Evolutionary conservation across 2,797 vertebrate species (phyloP).

Genomic region (Characodon lateralis): DNA sequence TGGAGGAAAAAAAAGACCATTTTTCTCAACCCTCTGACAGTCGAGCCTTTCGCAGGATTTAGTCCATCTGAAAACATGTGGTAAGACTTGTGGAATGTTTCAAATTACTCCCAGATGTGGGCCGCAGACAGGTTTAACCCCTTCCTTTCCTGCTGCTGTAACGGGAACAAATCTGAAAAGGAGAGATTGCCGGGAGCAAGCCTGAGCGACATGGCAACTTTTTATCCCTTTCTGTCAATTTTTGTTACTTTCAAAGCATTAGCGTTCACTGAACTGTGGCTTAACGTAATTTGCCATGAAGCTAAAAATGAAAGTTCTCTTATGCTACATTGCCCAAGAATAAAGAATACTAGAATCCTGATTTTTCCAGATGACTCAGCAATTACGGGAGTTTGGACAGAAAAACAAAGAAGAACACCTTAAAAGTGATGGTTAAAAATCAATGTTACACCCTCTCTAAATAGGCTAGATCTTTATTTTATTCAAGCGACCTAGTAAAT

Average conservation of each 20-base stretch:
- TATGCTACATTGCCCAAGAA: slow-evolving; percentile 76
- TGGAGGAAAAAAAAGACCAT: slow-evolving; percentile 67
- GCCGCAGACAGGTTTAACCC: slow-evolving; percentile 84
- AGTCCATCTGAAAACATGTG: slow-evolving; percentile 88
- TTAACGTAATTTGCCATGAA: slow-evolving; percentile 74
- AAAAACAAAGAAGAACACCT: slow-evolving; percentile 54
- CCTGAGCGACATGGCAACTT: slow-evolving; percentile 52
- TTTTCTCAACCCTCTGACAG: slow-evolving; percentile 84
- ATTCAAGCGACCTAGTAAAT: slow-evolving; percentile 32
- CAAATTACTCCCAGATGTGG: slow-evolving; percentile 88
- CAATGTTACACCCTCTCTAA: slow-evolving; percentile 38
- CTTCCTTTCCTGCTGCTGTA: slow-evolving; percentile 60
- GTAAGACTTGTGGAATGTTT: slow-evolving; percentile 88
- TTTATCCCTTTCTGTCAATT: slow-evolving; percentile 59
- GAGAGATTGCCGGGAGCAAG: slow-evolving; percentile 48
- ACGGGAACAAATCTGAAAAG: slow-evolving; percentile 41
- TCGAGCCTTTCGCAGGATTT: slow-evolving; percentile 83
- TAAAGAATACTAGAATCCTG: slow-evolving; percentile 62
- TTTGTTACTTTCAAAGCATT: slow-evolving; percentile 75
- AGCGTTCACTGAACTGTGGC: slow-evolving; percentile 66
- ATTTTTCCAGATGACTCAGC: slow-evolving; percentile 80
- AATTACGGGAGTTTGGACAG: slow-evolving; percentile 57
- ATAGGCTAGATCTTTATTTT: slow-evolving; percentile 1
- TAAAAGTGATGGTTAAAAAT: slow-evolving; percentile 33
- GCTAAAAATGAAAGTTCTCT: slow-evolving; percentile 75